These are phyloP conservation scores for Netelia melanura DNA, from an alignment of 2,888 invertebrate genomes.

Conservation along the genomic window DNA sequence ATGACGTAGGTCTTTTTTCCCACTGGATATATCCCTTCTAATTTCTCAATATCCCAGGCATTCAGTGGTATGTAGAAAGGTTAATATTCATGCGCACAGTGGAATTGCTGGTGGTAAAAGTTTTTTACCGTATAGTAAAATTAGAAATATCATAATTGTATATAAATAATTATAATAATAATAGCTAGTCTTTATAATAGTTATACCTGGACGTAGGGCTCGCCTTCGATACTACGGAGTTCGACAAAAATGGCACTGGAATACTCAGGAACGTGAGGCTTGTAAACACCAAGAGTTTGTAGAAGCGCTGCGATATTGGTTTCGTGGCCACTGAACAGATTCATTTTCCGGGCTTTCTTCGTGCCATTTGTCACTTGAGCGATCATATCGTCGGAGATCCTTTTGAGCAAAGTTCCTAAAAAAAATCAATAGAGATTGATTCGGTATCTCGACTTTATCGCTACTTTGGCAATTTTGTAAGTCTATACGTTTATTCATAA, in stretches of 20 bases:
- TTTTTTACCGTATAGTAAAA: too few species aligned
- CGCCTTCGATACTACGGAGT: slow-evolving; percentile 81
- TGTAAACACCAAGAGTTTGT: slow-evolving; percentile 86
- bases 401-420: slow-evolving; percentile 68
- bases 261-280: slow-evolving; percentile 87
- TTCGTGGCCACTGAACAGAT: slow-evolving; percentile 79
- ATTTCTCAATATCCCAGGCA: too few species aligned
- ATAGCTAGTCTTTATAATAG: not conserved
- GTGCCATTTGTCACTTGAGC: slow-evolving; percentile 25
- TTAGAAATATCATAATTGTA: not conserved
- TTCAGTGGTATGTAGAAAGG: too few species aligned
- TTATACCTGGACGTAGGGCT: slow-evolving; percentile 81
- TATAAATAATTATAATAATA: not conserved
- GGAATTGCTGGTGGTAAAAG: too few species aligned
- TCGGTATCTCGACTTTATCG: slow-evolving; percentile 72
- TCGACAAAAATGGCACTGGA: slow-evolving; percentile 86
- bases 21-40: too few species aligned
- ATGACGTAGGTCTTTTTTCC: too few species aligned
- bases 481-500: slow-evolving; percentile 8
- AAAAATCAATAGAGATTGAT: slow-evolving; percentile 30
- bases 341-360: slow-evolving; percentile 70
- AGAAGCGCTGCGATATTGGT: slow-evolving; percentile 84
- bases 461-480: not conserved
- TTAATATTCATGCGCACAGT: too few species aligned
- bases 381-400: slow-evolving; percentile 62